Conservation (phyloP, 2,113 vertebrate genomes). For the Condylura cristata region DNA sequence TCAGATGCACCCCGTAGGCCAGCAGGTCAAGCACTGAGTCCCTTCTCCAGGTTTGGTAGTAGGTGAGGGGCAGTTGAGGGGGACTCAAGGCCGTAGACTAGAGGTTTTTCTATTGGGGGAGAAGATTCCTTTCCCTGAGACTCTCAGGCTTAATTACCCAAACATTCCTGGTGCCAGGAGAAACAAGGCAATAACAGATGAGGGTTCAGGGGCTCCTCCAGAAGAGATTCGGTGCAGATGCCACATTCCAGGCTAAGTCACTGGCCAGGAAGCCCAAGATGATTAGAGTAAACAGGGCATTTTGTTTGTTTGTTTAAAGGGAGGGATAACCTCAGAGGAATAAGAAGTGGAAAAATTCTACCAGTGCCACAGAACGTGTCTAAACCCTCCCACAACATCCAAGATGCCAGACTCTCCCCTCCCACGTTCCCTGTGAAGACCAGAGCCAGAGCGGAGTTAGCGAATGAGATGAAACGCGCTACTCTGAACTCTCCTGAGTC, state of each 20-base stretch:
- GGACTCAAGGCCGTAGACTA: not conserved
- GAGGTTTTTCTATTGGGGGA: not conserved
- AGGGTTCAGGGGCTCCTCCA: not conserved
- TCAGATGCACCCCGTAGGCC: not conserved
- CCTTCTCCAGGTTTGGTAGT: not conserved
- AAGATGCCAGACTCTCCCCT: no score
- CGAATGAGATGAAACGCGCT: not conserved
- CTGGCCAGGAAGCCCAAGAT: not conserved
- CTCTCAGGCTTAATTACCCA: not conserved
- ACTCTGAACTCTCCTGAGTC: not conserved
- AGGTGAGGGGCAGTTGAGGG: no score
- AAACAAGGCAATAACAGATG: not conserved
- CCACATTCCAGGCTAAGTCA: not conserved
- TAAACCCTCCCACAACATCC: not conserved
- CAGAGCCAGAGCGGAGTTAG: not conserved
- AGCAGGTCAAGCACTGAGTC: not conserved
- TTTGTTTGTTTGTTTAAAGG: not conserved
- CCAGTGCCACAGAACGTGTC: not conserved
- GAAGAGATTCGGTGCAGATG: not conserved
- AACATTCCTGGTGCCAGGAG: not conserved
- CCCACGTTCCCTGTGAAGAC: not conserved
- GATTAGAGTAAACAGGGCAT: not conserved
- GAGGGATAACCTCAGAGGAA: not conserved
- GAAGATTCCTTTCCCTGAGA: not conserved
- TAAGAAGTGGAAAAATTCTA: not conserved